phyloP scores from a whole-genome alignment of 2,113 vertebrate genomes.

The Geococcyx californianus region DNA sequence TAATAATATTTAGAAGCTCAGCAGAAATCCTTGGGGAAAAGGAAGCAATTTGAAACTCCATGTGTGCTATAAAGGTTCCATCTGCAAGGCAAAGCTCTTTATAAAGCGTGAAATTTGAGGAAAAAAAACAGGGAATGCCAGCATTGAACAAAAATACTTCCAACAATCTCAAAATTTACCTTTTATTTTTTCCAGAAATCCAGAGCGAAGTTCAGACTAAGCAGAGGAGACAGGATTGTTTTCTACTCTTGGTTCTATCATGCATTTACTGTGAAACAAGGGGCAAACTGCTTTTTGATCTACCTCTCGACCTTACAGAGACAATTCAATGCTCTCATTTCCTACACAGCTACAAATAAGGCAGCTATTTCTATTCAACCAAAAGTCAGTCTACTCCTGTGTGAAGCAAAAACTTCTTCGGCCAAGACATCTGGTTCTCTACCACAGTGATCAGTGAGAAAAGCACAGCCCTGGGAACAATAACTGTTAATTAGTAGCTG shows the following conservation, averaged over 20 bases:
- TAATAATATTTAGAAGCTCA: not conserved
- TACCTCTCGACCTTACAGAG: not conserved
- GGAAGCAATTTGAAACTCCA: not conserved
- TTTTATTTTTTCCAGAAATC: not conserved
- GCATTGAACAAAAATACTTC: not conserved
- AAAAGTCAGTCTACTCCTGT: not conserved
- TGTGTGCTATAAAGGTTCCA: not conserved
- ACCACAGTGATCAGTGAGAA: not conserved
- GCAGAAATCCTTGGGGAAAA: not conserved
- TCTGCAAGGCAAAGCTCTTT: not conserved
- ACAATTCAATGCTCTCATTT: not conserved
- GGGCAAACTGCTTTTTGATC: not conserved
- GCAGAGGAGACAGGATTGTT: not conserved
- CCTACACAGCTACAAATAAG: not conserved
- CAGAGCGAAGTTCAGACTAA: not conserved
- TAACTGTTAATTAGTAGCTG: not conserved
- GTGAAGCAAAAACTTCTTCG: not conserved
- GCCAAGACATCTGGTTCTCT: constrained; percentile 2
- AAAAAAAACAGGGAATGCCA: not conserved
- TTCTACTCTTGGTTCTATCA: not conserved
- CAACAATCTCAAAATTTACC: not conserved
- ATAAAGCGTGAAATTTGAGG: not conserved
- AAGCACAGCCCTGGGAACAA: not conserved
- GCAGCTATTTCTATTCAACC: not conserved
- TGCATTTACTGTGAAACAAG: not conserved